Evolutionary conservation across 2,888 invertebrate species (phyloP).

Genomic region (Hybos culiciformis): DNA sequence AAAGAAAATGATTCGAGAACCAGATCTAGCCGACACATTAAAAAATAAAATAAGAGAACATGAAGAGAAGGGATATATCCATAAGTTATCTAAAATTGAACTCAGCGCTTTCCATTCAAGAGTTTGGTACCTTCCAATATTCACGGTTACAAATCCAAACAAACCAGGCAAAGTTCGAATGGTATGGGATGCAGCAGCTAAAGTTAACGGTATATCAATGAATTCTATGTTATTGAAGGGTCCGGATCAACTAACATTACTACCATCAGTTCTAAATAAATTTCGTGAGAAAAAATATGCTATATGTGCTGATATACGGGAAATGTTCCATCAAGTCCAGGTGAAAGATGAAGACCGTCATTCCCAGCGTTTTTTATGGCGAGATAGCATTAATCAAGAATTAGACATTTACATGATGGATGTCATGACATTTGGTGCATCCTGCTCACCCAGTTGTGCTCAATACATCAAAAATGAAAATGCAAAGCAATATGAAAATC

Average conservation of each 20-base stretch:
- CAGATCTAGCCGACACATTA: conserved; percentile 8
- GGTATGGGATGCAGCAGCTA: conserved; percentile 25
- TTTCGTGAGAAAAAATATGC: conserved; percentile 26
- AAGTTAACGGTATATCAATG: conserved; percentile 16
- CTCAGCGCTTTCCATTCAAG: conserved; percentile 4
- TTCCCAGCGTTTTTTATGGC: conserved; percentile 19
- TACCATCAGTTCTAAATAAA: conserved; percentile 24
- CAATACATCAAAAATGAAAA: conserved; percentile 17
- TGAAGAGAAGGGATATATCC: conserved; percentile 15
- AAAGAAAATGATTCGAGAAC: conserved; percentile 13
- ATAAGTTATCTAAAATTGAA: conserved; percentile 11
- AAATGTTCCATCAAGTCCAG: conserved; percentile 20
- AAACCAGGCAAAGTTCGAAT: conserved; percentile 20
- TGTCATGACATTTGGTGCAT: conserved; percentile 19
- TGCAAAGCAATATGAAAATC: conserved; percentile 7
- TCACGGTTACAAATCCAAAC: conserved; percentile 19
- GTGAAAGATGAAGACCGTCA: conserved; percentile 19
- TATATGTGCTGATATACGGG: conserved; percentile 21
- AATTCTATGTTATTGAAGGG: conserved; percentile 23
- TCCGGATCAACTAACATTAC: conserved; percentile 22
- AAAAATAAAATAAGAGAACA: conserved; percentile 13
- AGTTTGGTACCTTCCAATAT: conserved; percentile 21
- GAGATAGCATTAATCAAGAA: conserved; percentile 7
- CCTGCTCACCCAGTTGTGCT: conserved; percentile 15
- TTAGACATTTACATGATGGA: conserved; percentile 16